Conservation (phyloP, 2,888 invertebrate species). For the Strigamia maritima region DNA sequence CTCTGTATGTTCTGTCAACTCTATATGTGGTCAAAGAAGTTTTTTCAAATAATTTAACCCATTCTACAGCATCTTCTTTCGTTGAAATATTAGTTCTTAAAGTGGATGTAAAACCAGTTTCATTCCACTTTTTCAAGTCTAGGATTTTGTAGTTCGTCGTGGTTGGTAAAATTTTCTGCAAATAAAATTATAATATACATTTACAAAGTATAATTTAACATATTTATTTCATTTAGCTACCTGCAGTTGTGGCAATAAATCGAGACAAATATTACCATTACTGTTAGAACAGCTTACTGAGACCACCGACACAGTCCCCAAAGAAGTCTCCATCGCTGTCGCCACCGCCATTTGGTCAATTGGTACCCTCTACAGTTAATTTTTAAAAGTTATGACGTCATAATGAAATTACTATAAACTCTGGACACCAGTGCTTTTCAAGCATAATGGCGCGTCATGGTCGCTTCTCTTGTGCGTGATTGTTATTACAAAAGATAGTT, state of each 20-base stretch:
- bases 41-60: conserved; percentile 7
- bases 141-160: neutral
- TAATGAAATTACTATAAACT: no score
- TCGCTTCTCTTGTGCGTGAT: no score
- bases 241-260: neutral
- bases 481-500: neutral
- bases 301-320: neutral
- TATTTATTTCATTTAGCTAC: neutral
- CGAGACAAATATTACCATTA: neutral
- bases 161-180: neutral
- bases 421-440: no score
- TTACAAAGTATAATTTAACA: neutral
- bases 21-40: neutral
- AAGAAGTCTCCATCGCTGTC: neutral
- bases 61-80: conserved; percentile 1
- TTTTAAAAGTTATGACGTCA: no score
- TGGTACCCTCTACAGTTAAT: no score
- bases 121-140: neutral
- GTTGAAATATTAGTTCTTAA: neutral
- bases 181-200: neutral
- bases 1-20: neutral
- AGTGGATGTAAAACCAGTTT: neutral
- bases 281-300: neutral
- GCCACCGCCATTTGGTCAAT: no score
- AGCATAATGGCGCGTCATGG: no score